Base-by-base conservation (phyloP, 2,113 vertebrate species). In the Rhipidura dahli region DNA sequence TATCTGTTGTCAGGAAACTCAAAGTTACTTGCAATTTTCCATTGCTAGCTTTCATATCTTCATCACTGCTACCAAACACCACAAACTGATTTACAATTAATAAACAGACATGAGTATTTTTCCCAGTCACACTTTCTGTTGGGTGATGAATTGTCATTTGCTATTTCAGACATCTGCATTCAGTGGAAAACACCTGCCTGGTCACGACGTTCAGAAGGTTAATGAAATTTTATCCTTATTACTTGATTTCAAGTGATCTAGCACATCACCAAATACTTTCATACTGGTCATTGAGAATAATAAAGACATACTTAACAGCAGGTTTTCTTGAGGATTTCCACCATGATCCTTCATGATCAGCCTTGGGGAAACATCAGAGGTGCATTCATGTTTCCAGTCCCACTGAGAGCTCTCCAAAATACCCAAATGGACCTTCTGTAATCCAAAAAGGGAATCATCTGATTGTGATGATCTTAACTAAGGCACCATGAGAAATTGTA, bases 401-500 rank as follows among this genome's bases (percentile, higher is more conserved):
- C 73, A n/a, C 63, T 82, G 70, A 64, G 40, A 66, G 18, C 44
- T 60, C 26, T 83, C 69, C 61, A 80, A 61, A 94, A 77, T 68
- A 89, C 27, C 27, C 66, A 83, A 47, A 63, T 84, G 39, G 75
- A 77, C 56, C 5, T 92, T 88, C 57, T 68, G 28, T 84, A 53
- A 64, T 81, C 72, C 85, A 71, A 89, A 90, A 78, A 13, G 17
- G 28, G n/a, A 84, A 81, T 57, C 69, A 85, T 85, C 84, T 89
- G 66, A 94, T 80, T 96, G 45, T 75, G 65, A 90, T 9, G 9
- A 93, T 44, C 19, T 8, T 83, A 76, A 91, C 64, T 54, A 94
- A 78, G 83, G 50, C 35, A 92, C 81, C 84, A 83, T 57, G 89
- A 94, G 87, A 97, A 97, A 94, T 90, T 84, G 89, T 93, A 94